phyloP scores from a whole-genome alignment of 2,888 invertebrate species.

The Drosophila paranaensis region DNA sequence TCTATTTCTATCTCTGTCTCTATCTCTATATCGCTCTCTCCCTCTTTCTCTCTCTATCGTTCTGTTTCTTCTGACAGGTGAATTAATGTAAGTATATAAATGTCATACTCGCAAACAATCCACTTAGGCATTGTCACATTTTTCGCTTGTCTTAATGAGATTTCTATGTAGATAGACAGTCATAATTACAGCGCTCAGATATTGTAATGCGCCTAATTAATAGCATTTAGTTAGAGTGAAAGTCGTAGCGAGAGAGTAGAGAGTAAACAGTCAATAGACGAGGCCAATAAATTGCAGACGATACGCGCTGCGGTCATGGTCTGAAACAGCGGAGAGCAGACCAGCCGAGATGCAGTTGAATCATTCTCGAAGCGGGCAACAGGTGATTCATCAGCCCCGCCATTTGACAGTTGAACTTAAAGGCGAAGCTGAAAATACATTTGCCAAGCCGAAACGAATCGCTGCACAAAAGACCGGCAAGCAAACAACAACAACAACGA shows the following conservation, averaged over 20 bases:
- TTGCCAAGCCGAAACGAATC: conserved; percentile 32
- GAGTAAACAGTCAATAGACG: not conserved
- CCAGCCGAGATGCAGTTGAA: conserved; percentile 38
- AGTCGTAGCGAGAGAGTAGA: conserved; percentile 28
- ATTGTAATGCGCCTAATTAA: conserved; percentile 37
- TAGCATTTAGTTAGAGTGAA: conserved; percentile 50
- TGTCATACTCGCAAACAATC: not conserved
- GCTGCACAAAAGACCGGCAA: conserved; percentile 29
- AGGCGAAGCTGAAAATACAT: conserved; percentile 27
- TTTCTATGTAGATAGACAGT: conserved; percentile 5
- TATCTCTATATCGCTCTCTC: too few relatives aligned
- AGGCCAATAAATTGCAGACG: not conserved
- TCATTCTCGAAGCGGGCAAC: conserved; percentile 32
- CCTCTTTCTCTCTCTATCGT: not conserved
- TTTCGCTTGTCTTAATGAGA: conserved; percentile 20
- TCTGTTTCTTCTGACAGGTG: not conserved
- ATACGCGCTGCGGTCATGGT: conserved; percentile 27
- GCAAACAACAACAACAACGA: conserved; percentile 18
- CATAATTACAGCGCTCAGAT: conserved; percentile 7
- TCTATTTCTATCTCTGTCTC: too few relatives aligned
- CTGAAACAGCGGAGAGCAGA: not conserved
- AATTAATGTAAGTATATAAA: not conserved
- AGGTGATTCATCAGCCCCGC: conserved; percentile 56
- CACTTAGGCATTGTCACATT: conserved; percentile 19
- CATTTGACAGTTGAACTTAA: conserved; percentile 53